These are phyloP conservation scores for Ametastegia equiseti DNA, from an alignment of 2,888 invertebrate genomes.

Conservation along the genomic window DNA sequence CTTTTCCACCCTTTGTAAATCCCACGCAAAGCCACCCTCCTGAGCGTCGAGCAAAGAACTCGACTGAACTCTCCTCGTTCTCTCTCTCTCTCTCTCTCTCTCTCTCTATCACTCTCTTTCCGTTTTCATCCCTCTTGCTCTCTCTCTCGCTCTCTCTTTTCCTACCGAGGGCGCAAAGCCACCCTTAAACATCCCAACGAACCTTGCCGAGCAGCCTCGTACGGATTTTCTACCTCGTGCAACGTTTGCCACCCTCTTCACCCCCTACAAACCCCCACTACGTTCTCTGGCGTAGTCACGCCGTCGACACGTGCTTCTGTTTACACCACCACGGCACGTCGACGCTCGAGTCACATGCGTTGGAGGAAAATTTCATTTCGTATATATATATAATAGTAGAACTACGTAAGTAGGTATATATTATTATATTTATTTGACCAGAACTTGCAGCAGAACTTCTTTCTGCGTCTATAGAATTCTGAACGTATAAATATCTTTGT, in stretches of 20 bases:
- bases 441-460: too few relatives aligned
- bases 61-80: too few relatives aligned
- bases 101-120: too few relatives aligned
- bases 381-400: not conserved
- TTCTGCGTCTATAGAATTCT: too few relatives aligned
- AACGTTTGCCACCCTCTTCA: conserved; percentile 52
- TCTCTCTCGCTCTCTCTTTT: too few relatives aligned
- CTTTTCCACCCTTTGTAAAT: not conserved
- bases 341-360: conserved; percentile 5
- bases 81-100: too few relatives aligned
- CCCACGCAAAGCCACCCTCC: conserved; percentile 33
- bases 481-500: too few relatives aligned
- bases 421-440: too few relatives aligned
- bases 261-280: conserved; percentile 50
- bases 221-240: conserved; percentile 64
- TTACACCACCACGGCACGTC: conserved; percentile 62
- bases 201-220: conserved; percentile 55
- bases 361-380: not conserved
- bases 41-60: conserved; percentile 65
- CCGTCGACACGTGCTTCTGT: conserved; percentile 74
- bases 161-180: not conserved
- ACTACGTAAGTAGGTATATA: too few relatives aligned
- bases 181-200: conserved; percentile 43
- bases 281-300: conserved; percentile 64
- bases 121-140: too few relatives aligned